These are phyloP conservation scores for Platichthys stellatus DNA, from an alignment of 2,113 vertebrate species.

Conservation along the genomic window DNA sequence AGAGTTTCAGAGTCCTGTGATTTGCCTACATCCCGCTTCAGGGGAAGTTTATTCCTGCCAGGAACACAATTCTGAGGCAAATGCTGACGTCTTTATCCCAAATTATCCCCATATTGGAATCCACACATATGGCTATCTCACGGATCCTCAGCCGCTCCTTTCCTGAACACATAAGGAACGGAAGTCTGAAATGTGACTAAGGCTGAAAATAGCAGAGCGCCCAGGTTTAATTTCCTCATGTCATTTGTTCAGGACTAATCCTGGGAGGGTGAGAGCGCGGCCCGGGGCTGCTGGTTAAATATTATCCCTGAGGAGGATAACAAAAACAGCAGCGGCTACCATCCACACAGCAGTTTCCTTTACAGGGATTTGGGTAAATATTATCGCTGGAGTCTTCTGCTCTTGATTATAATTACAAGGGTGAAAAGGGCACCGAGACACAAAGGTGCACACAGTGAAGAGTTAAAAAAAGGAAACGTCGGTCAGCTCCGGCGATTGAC, in stretches of 20 bases:
- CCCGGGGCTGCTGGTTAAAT: conserved; percentile 57
- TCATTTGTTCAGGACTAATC: conserved; percentile 71
- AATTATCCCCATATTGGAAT: conserved; percentile 25
- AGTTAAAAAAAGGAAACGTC: conserved; percentile 3
- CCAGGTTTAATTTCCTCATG: conserved; percentile 70
- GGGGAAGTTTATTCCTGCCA: conserved; percentile 17
- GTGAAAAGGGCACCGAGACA: conserved; percentile 36
- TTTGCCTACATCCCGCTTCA: conserved; percentile 2
- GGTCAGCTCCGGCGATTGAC: conserved; percentile 22
- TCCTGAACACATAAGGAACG: conserved; percentile 31
- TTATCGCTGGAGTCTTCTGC: conserved; percentile 39
- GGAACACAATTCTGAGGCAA: conserved; percentile 10
- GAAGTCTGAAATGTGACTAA: conserved; percentile 58
- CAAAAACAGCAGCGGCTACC: conserved; percentile 22
- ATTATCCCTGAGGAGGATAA: conserved; percentile 37
- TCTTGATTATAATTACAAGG: conserved; percentile 39
- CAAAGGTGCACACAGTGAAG: neutral
- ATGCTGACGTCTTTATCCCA: conserved; percentile 1
- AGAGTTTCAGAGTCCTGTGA: neutral
- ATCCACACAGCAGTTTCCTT: conserved; percentile 38
- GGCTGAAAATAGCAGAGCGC: conserved; percentile 61
- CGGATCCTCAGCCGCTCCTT: conserved; percentile 9
- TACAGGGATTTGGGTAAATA: conserved; percentile 41
- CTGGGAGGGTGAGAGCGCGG: conserved; percentile 46
- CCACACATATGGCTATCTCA: conserved; percentile 22